Base-by-base conservation (phyloP, 2,113 vertebrate species). In the Macquaria ambigua region DNA sequence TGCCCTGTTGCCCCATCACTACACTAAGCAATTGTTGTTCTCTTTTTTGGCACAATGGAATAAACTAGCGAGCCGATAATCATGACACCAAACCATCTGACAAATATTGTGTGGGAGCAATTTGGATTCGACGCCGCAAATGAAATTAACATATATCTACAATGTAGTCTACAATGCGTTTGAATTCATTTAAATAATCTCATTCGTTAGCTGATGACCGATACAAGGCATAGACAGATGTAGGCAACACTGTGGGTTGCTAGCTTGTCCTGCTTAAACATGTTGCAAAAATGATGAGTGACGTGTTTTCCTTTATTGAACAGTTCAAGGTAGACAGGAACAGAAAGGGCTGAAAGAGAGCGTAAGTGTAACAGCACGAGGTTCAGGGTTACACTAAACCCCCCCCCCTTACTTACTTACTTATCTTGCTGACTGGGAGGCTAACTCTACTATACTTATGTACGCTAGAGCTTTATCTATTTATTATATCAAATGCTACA, bases 51-150 rank as follows among this genome's bases (percentile, higher is more conserved):
- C 37, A 74, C 41, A 74, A 20, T 58, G 53, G 37, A 73, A 58
- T 11, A 50, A n/a, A 76, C 14, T 41, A 52, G 28, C 7, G 14
- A 76, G 31, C 28, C 59, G 39, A 74, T 46, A 46, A 50, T 41
- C 37, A 18, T n/a, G 43, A 63, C 43, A 52, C 28, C 74, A 75
- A 75, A 63, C 43, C 41, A 11, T 75, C 31, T 25, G 74, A 76
- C 31, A 34, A 75, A 46, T 37, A 31, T 11, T 74, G 56, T 23
- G 25, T 61, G 39, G 25, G 72, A 61, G 71, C 14, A 73, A 56
- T 34, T 70, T 31, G 25, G 46, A 21, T 46, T 25, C 6, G 2
- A 71, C 28, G 34, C 56, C 5, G 8, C 31, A 21, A 63, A 34
- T 61, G 6, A 71, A 37, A 53, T 53, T 23, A 23, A 39, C 50